Conservation (phyloP, 1,140 invertebrate species). For the Drosophila pandora region DNA sequence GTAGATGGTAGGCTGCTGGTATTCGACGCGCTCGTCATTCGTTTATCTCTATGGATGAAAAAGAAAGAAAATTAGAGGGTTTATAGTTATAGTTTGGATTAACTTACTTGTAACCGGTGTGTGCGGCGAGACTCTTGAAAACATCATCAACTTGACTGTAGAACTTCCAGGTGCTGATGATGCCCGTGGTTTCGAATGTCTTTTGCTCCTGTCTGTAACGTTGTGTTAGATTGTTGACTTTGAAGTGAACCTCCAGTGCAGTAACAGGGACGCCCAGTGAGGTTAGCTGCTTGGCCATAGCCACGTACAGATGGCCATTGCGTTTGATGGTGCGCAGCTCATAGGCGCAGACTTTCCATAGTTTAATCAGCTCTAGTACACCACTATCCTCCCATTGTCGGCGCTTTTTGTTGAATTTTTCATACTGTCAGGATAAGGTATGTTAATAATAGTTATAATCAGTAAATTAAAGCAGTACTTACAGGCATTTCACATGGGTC, state of each 20-base stretch:
- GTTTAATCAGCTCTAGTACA: constrained; percentile 81
- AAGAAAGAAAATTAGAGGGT: background rate
- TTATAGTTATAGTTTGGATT: background rate
- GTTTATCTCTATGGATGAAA: constrained; percentile 69
- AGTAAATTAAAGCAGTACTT: constrained; percentile 27
- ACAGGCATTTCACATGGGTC: constrained; percentile 84
- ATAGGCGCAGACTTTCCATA: constrained; percentile 84
- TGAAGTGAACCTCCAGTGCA: constrained; percentile 81
- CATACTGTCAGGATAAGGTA: constrained; percentile 57
- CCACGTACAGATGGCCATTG: constrained; percentile 83
- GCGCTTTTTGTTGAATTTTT: constrained; percentile 84
- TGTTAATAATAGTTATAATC: background rate
- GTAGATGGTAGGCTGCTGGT: constrained; percentile 80
- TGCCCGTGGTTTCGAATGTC: constrained; percentile 79
- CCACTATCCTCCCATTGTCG: constrained; percentile 84
- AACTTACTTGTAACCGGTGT: constrained; percentile 76
- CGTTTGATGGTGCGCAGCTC: constrained; percentile 83
- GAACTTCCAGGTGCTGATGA: constrained; percentile 83
- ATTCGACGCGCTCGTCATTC: constrained; percentile 81
- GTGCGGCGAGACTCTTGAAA: constrained; percentile 78
- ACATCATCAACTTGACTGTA: constrained; percentile 83
- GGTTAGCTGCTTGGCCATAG: constrained; percentile 82
- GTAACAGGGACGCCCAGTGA: constrained; percentile 78
- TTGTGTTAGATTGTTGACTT: constrained; percentile 82
- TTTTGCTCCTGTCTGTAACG: constrained; percentile 82